phyloP scores from a whole-genome alignment of 1,140 invertebrate species.

The Drosophila ogumai region DNA sequence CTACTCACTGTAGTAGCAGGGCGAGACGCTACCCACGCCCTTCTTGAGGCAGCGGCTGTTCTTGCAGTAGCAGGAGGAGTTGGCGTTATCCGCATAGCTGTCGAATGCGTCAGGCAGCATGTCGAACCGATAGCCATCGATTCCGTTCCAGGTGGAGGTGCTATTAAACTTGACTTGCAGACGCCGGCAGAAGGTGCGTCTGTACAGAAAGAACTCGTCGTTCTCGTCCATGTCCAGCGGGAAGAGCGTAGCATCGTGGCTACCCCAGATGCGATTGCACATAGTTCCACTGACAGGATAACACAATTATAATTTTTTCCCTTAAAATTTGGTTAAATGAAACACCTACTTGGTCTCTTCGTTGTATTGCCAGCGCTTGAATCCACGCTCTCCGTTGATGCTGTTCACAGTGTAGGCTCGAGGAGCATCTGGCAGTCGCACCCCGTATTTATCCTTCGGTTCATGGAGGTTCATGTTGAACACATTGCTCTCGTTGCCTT shows the following conservation, averaged over 20 bases:
- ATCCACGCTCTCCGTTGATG: constrained; percentile 87
- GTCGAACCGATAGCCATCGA: constrained; percentile 85
- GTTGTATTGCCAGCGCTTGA: constrained; percentile 87
- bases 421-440: constrained; percentile 38
- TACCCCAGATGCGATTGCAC: constrained; percentile 87
- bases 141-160: constrained; percentile 45
- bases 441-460: constrained; percentile 45
- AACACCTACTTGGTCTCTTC: constrained; percentile 70
- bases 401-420: constrained; percentile 85
- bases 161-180: constrained; percentile 86
- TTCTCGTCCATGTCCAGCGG: constrained; percentile 86
- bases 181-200: constrained; percentile 89
- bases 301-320: too few relatives aligned
- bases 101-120: constrained; percentile 87
- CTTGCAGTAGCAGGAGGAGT: constrained; percentile 85
- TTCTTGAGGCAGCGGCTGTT: constrained; percentile 88
- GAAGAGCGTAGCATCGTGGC: constrained; percentile 88
- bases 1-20: constrained; percentile 90
- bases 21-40: constrained; percentile 88
- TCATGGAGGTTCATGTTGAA: constrained; percentile 86
- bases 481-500: constrained; percentile 86
- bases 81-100: constrained; percentile 56
- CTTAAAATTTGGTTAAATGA: fast-evolving
- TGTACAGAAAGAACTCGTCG: constrained; percentile 87
- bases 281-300: constrained; percentile 81